phyloP scores from a whole-genome alignment of 2,797 vertebrate species.

The Pygocentrus nattereri region DNA sequence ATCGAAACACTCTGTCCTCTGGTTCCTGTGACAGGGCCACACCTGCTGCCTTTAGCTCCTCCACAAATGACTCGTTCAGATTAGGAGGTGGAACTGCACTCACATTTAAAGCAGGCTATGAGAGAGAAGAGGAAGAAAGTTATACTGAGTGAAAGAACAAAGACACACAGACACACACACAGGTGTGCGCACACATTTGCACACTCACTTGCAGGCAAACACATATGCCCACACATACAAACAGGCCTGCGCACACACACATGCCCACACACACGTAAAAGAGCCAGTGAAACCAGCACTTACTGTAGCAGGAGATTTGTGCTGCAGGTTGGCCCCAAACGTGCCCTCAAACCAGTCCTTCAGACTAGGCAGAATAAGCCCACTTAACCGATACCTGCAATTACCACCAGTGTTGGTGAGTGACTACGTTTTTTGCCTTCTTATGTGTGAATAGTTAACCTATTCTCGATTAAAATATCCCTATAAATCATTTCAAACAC shows the following conservation, averaged over 20 bases:
- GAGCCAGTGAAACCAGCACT: constrained; percentile 61
- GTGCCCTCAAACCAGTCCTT: constrained; percentile 94
- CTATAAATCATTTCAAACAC: background rate
- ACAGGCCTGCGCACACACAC: too few relatives aligned
- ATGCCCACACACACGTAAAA: too few relatives aligned
- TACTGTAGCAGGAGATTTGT: constrained; percentile 92
- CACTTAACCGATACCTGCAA: constrained; percentile 93
- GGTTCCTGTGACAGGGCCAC: constrained; percentile 90
- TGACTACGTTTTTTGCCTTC: background rate
- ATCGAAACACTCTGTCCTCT: constrained; percentile 93
- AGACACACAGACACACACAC: background rate
- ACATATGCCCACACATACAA: too few relatives aligned
- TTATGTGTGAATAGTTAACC: background rate
- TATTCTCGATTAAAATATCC: background rate
- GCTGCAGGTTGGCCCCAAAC: constrained; percentile 90
- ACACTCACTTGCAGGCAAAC: too few relatives aligned
- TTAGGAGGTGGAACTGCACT: constrained; percentile 84
- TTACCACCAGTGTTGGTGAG: background rate
- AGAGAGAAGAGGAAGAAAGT: constrained; percentile 2
- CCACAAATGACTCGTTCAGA: constrained; percentile 91
- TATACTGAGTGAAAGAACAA: background rate
- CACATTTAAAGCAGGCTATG: constrained; percentile 85
- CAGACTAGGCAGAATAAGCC: constrained; percentile 89
- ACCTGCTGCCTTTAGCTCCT: constrained; percentile 87
- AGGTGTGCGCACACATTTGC: constrained; percentile 22